Conservation (phyloP, 2,113 vertebrate species). For the Callaeas wilsoni region DNA sequence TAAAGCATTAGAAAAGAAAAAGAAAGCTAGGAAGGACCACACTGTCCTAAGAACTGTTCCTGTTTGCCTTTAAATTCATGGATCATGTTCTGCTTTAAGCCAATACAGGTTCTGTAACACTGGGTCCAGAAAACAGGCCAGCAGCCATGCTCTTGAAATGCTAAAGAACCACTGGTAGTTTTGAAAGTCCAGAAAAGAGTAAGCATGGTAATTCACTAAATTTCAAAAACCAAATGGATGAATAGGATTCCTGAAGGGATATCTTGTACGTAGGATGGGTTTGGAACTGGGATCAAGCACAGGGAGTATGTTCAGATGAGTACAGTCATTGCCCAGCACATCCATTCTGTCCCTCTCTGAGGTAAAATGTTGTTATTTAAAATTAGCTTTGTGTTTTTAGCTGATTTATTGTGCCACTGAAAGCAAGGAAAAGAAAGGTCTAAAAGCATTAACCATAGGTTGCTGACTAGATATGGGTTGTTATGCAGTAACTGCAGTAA, state of each 20-base stretch:
- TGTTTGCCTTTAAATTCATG: neutral
- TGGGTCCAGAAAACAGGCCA: neutral
- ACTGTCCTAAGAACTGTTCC: neutral
- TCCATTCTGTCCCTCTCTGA: neutral
- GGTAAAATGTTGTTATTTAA: neutral
- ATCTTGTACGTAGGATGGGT: neutral
- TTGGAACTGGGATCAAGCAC: neutral
- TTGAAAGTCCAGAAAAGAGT: neutral
- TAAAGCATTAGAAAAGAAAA: neutral
- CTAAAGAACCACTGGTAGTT: neutral
- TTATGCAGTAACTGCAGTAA: neutral
- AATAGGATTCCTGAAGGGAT: neutral
- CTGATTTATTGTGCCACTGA: neutral
- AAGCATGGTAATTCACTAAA: neutral
- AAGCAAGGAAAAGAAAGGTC: neutral
- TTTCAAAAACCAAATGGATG: neutral
- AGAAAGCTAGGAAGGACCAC: neutral
- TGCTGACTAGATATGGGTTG: neutral
- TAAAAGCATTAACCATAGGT: neutral
- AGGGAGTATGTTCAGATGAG: neutral
- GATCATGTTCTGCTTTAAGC: neutral
- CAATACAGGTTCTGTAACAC: neutral
- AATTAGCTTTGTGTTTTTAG: neutral
- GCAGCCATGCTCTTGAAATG: neutral
- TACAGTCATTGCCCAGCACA: neutral